Evolutionary conservation across 2,888 invertebrate species (phyloP).

Genomic region (Sycophila texana): DNA sequence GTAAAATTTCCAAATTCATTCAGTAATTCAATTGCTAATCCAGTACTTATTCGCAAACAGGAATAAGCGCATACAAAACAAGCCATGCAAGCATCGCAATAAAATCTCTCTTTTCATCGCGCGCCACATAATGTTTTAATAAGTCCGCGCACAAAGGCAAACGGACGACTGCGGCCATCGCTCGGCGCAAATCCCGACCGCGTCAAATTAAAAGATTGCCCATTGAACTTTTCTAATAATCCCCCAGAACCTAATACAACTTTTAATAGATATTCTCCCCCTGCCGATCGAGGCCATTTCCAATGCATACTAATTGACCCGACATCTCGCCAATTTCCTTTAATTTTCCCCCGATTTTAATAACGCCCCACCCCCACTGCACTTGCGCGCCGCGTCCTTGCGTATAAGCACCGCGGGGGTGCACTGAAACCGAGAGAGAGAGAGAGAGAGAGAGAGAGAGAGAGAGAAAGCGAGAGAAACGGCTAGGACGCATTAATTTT

Average conservation of each 20-base stretch:
- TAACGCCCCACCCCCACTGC: constrained; percentile 34
- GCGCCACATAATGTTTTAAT: background rate
- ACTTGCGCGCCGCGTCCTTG: constrained; percentile 11
- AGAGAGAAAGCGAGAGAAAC: background rate
- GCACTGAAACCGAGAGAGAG: background rate
- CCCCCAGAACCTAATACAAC: background rate
- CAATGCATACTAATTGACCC: constrained; percentile 51
- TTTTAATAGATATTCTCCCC: constrained; percentile 32
- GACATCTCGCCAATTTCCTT: constrained; percentile 48
- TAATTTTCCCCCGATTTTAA: constrained; percentile 51
- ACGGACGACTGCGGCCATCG: too few species aligned
- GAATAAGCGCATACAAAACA: too few species aligned
- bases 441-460: background rate
- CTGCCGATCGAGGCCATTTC: background rate
- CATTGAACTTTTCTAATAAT: constrained; percentile 20
- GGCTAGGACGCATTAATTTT: constrained; percentile 50
- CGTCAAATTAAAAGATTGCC: constrained; percentile 36
- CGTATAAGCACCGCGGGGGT: constrained; percentile 42
- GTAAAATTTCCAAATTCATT: too few species aligned
- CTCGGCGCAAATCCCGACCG: constrained; percentile 18
- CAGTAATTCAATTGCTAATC: too few species aligned
- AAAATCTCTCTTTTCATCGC: constrained; percentile 20
- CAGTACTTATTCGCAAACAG: too few species aligned
- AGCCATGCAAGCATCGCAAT: too few species aligned
- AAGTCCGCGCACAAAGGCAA: too few species aligned